A percentile compares a stretch with the other conserved stretches of the same genome.
phyloP scores from a whole-genome alignment of 2,888 invertebrate genomes.

The Brachycybe producta region DNA sequence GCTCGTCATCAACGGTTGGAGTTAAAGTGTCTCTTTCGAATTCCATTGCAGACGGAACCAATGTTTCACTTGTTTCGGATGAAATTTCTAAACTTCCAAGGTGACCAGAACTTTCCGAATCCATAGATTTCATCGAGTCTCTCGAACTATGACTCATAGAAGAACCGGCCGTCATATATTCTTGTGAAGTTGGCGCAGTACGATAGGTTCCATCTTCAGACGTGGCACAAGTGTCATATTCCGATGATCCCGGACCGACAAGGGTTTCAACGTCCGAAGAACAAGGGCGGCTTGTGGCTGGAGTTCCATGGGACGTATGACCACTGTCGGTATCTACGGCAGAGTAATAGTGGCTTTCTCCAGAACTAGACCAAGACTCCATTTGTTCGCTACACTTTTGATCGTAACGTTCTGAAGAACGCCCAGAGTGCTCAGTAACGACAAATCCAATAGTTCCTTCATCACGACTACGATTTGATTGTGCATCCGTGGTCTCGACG shows the following conservation, averaged over 20 bases:
- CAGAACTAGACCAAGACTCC: constrained; percentile 72
- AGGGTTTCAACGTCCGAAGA: constrained; percentile 79
- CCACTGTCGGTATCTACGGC: constrained; percentile 53
- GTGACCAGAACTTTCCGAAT: constrained; percentile 78
- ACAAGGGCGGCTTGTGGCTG: constrained; percentile 54
- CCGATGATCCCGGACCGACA: constrained; percentile 43
- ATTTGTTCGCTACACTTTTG: constrained; percentile 63
- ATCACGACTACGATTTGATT: constrained; percentile 12
- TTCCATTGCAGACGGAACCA: constrained; percentile 79
- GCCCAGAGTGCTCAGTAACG: constrained; percentile 1
- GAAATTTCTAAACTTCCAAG: constrained; percentile 71
- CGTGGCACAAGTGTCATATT: constrained; percentile 72
- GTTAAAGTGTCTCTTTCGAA: constrained; percentile 33
- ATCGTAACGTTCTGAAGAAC: neutral
- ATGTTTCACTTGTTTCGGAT: constrained; percentile 82
- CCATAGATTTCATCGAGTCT: constrained; percentile 78
- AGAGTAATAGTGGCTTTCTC: constrained; percentile 77
- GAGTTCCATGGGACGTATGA: constrained; percentile 20
- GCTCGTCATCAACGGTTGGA: constrained; percentile 36
- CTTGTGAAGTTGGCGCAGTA: constrained; percentile 56
- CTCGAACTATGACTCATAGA: constrained; percentile 61
- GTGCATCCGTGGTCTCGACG: no score
- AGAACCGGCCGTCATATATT: constrained; percentile 73
- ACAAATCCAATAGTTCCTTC: constrained; percentile 13
- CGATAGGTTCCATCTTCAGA: constrained; percentile 61